Conservation (phyloP, 1,140 invertebrate species). For the Octopus sinensis region DNA sequence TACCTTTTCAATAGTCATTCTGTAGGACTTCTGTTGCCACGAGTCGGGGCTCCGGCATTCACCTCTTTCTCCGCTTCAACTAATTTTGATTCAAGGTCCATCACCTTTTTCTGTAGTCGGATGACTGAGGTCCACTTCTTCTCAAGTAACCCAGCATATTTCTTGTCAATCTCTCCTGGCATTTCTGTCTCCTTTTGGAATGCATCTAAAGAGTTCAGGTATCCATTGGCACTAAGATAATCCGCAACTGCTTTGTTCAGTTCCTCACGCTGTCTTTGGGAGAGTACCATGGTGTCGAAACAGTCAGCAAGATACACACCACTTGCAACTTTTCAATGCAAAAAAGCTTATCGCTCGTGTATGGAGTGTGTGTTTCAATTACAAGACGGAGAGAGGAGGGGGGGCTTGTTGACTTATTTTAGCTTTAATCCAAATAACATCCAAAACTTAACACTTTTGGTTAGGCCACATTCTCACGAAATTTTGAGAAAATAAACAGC, state of each 20-base stretch:
- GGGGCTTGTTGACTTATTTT: no score
- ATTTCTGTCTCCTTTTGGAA: slow-evolving; percentile 97
- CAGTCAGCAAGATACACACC: not conserved
- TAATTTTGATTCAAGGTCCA: slow-evolving; percentile 95
- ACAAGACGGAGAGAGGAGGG: no score
- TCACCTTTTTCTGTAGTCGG: no score
- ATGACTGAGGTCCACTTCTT: no score
- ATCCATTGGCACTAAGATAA: slow-evolving; percentile 94
- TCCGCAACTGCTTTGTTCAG: slow-evolving; percentile 99
- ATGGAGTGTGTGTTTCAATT: no score
- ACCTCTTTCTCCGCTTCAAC: slow-evolving; percentile 91
- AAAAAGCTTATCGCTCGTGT: no score
- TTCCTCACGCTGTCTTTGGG: slow-evolving; percentile 97
- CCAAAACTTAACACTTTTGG: not conserved
- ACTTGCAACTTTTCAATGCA: not conserved
- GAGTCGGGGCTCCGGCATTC: slow-evolving; percentile 79
- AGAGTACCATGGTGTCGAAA: slow-evolving; percentile 90
- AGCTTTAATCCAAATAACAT: no score
- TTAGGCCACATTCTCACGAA: slow-evolving; percentile 9
- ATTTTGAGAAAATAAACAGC: slow-evolving; percentile 62
- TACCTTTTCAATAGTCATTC: no score
- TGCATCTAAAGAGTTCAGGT: slow-evolving; percentile 87
- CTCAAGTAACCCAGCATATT: no score
- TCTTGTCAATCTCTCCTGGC: no score
- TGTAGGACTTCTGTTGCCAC: slow-evolving; percentile 86